These are phyloP conservation scores for Drosophila insularis DNA, from an alignment of 1,140 invertebrate genomes.

Conservation along the genomic window DNA sequence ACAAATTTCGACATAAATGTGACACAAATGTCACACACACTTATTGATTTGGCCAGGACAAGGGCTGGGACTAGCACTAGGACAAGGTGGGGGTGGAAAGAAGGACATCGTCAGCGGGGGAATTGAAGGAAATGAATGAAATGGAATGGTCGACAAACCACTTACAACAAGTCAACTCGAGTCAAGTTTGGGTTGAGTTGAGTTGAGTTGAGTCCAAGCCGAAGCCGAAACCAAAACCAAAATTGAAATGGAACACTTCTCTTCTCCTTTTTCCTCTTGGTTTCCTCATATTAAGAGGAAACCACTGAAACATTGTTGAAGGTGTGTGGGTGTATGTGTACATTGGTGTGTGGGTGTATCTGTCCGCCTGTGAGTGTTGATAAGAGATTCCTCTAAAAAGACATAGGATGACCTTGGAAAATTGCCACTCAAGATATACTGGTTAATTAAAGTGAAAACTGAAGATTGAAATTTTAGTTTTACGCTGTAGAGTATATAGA, in stretches of 20 bases:
- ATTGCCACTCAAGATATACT: not conserved
- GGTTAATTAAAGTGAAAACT: not conserved
- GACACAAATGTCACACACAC: slow-evolving; percentile 73
- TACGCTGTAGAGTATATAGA: no score
- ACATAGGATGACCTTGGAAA: not conserved
- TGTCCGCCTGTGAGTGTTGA: slow-evolving; percentile 1
- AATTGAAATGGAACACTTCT: slow-evolving; percentile 47
- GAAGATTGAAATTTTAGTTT: not conserved
- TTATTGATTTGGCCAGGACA: slow-evolving; percentile 56
- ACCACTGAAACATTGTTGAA: slow-evolving; percentile 5
- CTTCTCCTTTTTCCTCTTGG: not conserved
- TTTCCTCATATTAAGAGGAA: not conserved
- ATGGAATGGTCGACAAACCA: slow-evolving; percentile 40
- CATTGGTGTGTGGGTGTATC: not conserved
- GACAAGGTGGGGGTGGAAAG: no score
- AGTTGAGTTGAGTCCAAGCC: not conserved
- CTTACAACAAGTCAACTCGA: slow-evolving; percentile 43
- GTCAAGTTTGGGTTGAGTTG: slow-evolving; percentile 26
- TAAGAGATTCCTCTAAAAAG: not conserved
- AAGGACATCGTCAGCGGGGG: not conserved
- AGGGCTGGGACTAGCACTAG: no score
- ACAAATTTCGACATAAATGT: slow-evolving; percentile 73
- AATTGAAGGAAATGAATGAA: slow-evolving; percentile 14
- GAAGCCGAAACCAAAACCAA: slow-evolving; percentile 37
- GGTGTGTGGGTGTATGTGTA: not conserved